Evolutionary conservation across 1,140 invertebrate genomes (phyloP).

Genomic region (Cephus cinctus): DNA sequence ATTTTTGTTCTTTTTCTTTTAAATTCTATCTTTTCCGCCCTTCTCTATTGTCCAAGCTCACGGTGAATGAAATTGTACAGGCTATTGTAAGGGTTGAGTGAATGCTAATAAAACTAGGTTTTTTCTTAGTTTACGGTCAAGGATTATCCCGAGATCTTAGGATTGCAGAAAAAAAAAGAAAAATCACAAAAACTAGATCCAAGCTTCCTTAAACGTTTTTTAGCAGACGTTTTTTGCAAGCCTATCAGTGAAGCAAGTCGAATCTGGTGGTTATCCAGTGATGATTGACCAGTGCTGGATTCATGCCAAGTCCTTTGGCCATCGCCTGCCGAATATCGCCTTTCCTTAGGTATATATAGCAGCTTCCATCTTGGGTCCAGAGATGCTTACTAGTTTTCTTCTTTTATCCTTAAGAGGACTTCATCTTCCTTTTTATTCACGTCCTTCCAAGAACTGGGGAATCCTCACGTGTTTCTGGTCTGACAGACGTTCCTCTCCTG

Average conservation of each 20-base stretch:
- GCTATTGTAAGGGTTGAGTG: too few species aligned
- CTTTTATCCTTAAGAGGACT: background rate
- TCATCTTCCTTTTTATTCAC: conserved; percentile 8
- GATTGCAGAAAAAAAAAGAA: too few species aligned
- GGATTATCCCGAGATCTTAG: too few species aligned
- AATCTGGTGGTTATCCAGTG: conserved; percentile 30
- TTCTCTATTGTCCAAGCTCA: too few species aligned
- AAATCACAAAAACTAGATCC: too few species aligned
- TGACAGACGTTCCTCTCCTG: conserved; percentile 23
- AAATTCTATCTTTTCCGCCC: conserved; percentile 20
- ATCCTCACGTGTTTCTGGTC: conserved; percentile 21
- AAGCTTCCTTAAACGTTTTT: too few species aligned
- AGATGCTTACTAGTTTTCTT: too few species aligned
- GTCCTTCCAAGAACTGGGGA: too few species aligned
- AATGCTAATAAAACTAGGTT: too few species aligned
- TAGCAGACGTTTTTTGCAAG: too few species aligned
- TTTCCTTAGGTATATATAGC: background rate
- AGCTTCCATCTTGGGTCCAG: background rate
- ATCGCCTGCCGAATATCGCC: conserved; percentile 4
- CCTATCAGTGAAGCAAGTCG: conserved; percentile 14
- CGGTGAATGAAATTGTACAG: too few species aligned
- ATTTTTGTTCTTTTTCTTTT: background rate
- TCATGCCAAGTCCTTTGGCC: conserved; percentile 28
- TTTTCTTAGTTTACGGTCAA: too few species aligned
- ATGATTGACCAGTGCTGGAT: conserved; percentile 35